Evolutionary conservation across 1,140 invertebrate species (phyloP), one percentile per base, ranked within the genome.

Genomic region (Caenorhabditis latens): DNA sequence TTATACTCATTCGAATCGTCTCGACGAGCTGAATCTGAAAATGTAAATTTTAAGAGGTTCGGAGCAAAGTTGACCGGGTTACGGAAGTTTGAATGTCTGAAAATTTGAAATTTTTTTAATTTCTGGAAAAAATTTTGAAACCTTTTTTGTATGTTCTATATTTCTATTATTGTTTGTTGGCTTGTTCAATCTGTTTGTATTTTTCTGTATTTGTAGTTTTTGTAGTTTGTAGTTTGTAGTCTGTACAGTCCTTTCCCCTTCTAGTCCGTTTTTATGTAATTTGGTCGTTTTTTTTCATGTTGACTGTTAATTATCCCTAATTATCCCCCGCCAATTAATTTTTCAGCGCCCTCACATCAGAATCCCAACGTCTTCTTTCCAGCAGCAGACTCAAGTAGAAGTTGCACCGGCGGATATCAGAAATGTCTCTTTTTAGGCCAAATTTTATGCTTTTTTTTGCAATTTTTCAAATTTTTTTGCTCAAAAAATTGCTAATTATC

Each of bases 301-400:
- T 32, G 2, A 32, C 1, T 32, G 32, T 32, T 32, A 32, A 32
- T 32, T 32, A 32, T 2, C 32, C 32, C 32, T 32, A 32, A 32
- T 32, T 32, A 32, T 2, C 4, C 16, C 19, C 40, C 43, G 14
- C 13, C 14, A 21, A 43, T 4, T 8, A 13, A 11, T 21, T 5
- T 79, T 79, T 40, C 71, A 79, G 71, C 50, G 13, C 4, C 46
- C 71, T 14, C 71, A 50, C 11, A 79, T 79, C 46, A n/a, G 46
- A 79, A 79, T 79, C 11, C 71, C 71, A 8, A 79, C 46, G 19
- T 79, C 71, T 50, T 79, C 71, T 9, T 42, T 79, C 46, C 46
- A 43, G n/a, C 19, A 53, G 14, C 71, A 50, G 21, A 67, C 55
- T 40, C 83, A 84, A 55, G 83, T 63, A 40, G 48, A 65, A 53